Evolutionary conservation across 35 echinoderm and acorn worm genomes (phyloP).

Genomic region (Apostichopus japonicus): DNA sequence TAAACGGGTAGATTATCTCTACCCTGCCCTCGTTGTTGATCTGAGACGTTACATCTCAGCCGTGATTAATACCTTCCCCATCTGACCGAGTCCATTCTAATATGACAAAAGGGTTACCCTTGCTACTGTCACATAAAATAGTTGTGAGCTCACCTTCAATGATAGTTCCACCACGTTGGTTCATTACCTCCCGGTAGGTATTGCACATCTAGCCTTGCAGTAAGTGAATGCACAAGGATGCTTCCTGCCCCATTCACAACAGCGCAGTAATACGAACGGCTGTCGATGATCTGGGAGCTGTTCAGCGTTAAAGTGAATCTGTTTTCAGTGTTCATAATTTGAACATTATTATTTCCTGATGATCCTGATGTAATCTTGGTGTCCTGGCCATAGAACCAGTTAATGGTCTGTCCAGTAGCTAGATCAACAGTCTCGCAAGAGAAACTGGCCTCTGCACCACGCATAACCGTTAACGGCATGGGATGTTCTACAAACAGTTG

Average conservation of each 20-base stretch:
- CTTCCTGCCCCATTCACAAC: neutral
- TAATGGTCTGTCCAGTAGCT: neutral
- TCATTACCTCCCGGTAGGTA: neutral
- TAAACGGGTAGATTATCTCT: neutral
- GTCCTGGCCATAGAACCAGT: neutral
- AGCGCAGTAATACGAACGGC: neutral
- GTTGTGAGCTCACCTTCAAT: neutral
- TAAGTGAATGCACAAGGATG: neutral
- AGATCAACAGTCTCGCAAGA: neutral
- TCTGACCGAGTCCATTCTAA: neutral
- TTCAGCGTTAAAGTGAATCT: too few relatives aligned
- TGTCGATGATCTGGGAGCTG: neutral
- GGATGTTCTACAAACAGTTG: neutral
- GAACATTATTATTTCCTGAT: neutral
- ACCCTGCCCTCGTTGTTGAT: neutral
- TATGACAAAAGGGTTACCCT: neutral
- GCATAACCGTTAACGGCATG: neutral
- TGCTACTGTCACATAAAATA: neutral
- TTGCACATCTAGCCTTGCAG: neutral
- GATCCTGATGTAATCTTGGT: neutral
- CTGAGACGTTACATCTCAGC: neutral
- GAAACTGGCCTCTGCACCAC: neutral
- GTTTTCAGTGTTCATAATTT: neutral
- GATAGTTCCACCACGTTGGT: neutral
- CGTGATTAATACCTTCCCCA: neutral